Evolutionary conservation across 2,113 vertebrate genomes (phyloP), one percentile per base, ranked within the genome.

Genomic region (Tragulus kanchil): DNA sequence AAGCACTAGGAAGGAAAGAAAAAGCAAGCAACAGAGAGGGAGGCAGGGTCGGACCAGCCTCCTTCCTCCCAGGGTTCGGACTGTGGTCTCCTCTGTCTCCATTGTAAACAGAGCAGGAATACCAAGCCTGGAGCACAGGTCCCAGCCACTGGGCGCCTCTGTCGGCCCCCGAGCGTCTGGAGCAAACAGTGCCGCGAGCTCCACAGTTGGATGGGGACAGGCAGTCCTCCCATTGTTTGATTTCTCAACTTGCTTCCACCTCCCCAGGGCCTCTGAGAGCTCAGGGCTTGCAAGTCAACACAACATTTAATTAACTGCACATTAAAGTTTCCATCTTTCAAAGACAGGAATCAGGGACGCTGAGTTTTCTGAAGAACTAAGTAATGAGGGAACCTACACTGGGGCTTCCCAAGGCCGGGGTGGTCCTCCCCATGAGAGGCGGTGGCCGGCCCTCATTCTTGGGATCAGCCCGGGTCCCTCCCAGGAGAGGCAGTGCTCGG

Each of bases 261-360:
- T 98, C 95, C 95, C 96, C 0, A 0, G 96, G 96, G 95, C 89
- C 79, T 92, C 79, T 28, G 91, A 90, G 95, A 96, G 92, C 96
- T 93, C 89, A 90, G 93, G 67, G 96, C 84, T 96, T 97, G 93
- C 90, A 96, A 95, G 97, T 97, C 95, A 96, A 96, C 94, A 96
- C 87, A 97, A 95, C 94, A 96, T 98, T 98, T 97, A 97, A 97
- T 97, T 98, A 98, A 97, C 95, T 97, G 85, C 91, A 97, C 97
- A 82, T 97, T 97, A 87, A 97, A 96, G 84, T 97, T 97, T 96
- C 93, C 86, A 90, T 95, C 94, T 93, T 93, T 87, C 95, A 94
- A 98, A 88, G 94, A 89, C 93, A 89, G 91, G 96, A 97, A 96
- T 95, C 97, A 95, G 95, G 81, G 93, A 96, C 86, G 58, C 75